These are phyloP conservation scores for Potamarius usumacintae DNA, from an alignment of 2,113 vertebrate genomes.

Conservation along the genomic window DNA sequence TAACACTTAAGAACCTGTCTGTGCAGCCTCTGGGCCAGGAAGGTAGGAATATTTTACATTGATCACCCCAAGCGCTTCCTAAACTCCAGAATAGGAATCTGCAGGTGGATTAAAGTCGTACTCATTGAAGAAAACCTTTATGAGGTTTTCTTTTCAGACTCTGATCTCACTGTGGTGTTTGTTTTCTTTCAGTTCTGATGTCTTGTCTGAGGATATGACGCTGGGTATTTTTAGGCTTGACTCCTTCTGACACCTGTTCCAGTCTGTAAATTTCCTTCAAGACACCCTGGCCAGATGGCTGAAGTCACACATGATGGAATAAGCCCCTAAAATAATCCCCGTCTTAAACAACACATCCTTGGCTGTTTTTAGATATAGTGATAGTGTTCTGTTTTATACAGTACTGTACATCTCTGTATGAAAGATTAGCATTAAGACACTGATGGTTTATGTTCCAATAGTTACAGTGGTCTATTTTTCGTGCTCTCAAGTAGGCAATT, in stretches of 20 bases:
- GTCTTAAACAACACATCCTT: slow-evolving; percentile 15
- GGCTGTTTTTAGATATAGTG: not conserved
- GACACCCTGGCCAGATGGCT: slow-evolving; percentile 69
- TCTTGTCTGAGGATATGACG: slow-evolving; percentile 67
- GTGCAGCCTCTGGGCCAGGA: not conserved
- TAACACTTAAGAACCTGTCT: not conserved
- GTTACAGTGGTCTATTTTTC: not conserved
- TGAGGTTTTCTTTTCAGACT: not conserved
- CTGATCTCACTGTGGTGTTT: slow-evolving; percentile 1
- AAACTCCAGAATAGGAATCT: not conserved
- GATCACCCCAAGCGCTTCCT: not conserved
- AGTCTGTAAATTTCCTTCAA: slow-evolving; percentile 77
- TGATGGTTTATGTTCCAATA: not conserved
- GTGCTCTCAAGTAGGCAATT: not conserved
- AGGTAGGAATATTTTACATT: not conserved
- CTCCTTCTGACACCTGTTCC: slow-evolving; percentile 82
- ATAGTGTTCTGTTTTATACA: not conserved
- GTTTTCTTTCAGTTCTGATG: slow-evolving; percentile 57
- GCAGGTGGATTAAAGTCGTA: not conserved
- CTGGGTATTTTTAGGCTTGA: slow-evolving; percentile 82
- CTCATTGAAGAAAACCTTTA: not conserved
- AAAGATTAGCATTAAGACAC: not conserved
- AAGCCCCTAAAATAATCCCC: slow-evolving; percentile 78
- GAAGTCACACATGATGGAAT: slow-evolving; percentile 74
- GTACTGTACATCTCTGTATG: not conserved